phyloP scores from a whole-genome alignment of 2,888 invertebrate genomes.

The Hypercompe scribonia region DNA sequence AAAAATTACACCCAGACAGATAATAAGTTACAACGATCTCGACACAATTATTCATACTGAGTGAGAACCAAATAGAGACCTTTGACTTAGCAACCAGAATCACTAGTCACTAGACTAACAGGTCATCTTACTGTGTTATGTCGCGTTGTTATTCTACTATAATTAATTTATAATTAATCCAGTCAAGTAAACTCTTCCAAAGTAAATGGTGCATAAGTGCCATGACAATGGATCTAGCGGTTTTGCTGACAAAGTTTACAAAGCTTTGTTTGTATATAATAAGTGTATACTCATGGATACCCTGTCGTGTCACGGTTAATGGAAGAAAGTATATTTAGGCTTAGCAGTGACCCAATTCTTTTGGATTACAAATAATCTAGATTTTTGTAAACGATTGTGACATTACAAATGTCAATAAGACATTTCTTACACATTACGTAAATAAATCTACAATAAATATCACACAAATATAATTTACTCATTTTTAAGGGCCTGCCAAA shows the following conservation, averaged over 20 bases:
- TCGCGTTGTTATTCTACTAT: background rate
- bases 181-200: constrained; percentile 36
- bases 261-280: constrained; percentile 57
- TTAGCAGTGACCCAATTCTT: constrained; percentile 66
- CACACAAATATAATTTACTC: no score
- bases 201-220: constrained; percentile 44
- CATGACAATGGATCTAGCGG: constrained; percentile 54
- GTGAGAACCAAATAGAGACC: no score
- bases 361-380: background rate
- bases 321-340: constrained; percentile 66
- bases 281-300: constrained; percentile 41
- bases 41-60: no score
- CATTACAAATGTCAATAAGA: background rate
- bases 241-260: constrained; percentile 70
- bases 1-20: no score
- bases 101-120: no score
- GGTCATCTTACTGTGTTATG: no score
- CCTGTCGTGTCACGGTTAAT: constrained; percentile 71
- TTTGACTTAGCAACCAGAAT: no score
- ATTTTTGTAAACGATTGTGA: background rate
- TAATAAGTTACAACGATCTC: no score
- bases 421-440: no score
- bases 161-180: background rate
- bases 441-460: no score
- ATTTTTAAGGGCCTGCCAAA: no score